Base-by-base conservation (phyloP, 2,797 vertebrate species). In the Octomys mimax region DNA sequence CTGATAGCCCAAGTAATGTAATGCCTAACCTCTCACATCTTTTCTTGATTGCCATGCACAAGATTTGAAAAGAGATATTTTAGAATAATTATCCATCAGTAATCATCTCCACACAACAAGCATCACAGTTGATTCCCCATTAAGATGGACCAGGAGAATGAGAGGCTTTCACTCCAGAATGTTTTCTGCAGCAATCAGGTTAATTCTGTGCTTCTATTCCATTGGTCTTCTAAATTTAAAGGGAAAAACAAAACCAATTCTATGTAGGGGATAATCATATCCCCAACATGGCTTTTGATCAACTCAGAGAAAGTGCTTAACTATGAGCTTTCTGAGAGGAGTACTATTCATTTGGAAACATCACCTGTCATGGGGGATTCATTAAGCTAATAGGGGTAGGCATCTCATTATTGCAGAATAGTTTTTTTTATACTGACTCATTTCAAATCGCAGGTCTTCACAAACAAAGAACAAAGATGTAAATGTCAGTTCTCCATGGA, bases 71-170 rank as follows among this genome's bases (percentile, higher is more conserved):
- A 96, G 95, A 97, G 91, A 94, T 92, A 91, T 97, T 98, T 97
- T 97, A 96, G 91, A 97, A 92, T 97, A 98, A 98, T 98, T 97
- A 95, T 59, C 86, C 68, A 95, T 97, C 96, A 95, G 95, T 87
- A 97, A 98, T 97, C 96, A 96, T 95, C 97, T 59, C 49, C 92
- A 95, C 80, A 96, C 86, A 97, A 96, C 96, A 96, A 73, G 96
- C 95, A 97, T 95, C 94, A 96, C 85, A 95, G 95, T 91, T 96
- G 98, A 97, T 97, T 97, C 68, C 14, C 81, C 81, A 98, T 96
- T 96, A 97, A 97, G 93, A 89, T 42, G 94, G 77, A 94, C 78
- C 86, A 95, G 31, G 33, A 95, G 95, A 97, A 97, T 91, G 77
- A 97, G 86, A 83, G 73, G 73, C 64, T 97, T 96, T 92, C 90